Base-by-base conservation (phyloP, 2,113 vertebrate species). In the Hypanus sabinus region DNA sequence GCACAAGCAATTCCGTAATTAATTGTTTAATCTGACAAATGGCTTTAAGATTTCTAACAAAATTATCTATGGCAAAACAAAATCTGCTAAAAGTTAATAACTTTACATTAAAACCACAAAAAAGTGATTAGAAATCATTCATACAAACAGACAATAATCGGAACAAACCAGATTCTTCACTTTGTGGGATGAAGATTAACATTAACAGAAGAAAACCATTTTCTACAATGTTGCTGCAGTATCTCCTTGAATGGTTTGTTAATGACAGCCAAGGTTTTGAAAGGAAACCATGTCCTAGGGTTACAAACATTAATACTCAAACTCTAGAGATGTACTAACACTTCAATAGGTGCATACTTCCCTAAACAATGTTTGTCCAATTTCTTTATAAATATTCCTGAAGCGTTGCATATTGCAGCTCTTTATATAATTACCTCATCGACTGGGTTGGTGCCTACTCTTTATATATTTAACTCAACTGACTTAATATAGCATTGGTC, bases 1-100 rank as follows among this genome's bases (percentile, higher is more conserved):
- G 5, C 9, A 46, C 36, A 65, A 10, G 73, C 91, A 93, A 30
- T 33, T 38, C 68, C 11, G 33, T 46, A 73, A 73, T 73, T 73
- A 27, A 55, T 30, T 12, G 91, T 8, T 93, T 93, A 93, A 73
- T 55, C 11, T 27, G 71, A 46, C 70, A 93, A 93, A 75, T 36
- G 55, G 36, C 71, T 73, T 73, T 73, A 38, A n/a, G 88, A 38
- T 93, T 73, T 73, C 91, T 93, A 73, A 93, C 70, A 91, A 65
- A 70, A 70, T 90, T n/a, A 93, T 93, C 68, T 30, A 22, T 93
- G 18, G 27, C 38, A 93, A 93, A 93, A 75, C 91, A 24, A 73
- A 93, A 73, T 46, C 36, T 46, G 68, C 8, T 18, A 71, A 71
- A 93, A 7, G 46, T 73, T 71, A 92, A 71, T 55, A 55, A 75